phyloP scores from a whole-genome alignment of 1,140 invertebrate genomes.

The Helicoverpa armigera region DNA sequence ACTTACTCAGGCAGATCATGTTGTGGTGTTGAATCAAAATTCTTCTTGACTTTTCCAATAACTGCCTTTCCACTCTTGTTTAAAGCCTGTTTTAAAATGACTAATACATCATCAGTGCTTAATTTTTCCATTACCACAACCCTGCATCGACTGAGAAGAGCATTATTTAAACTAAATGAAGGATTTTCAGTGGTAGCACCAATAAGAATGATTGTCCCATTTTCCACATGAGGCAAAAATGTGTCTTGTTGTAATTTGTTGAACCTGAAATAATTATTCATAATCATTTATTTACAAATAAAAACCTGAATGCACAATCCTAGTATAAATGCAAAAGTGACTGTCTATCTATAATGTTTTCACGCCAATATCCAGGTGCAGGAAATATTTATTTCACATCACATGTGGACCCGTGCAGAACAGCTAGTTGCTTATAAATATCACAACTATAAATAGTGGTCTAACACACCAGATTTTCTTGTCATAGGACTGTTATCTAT shows the following conservation, averaged over 20 bases:
- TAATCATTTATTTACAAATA: not conserved
- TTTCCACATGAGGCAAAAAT: conserved; percentile 93
- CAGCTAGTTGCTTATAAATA: no score
- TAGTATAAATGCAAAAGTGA: no score
- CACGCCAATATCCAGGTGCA: no score
- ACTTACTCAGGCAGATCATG: conserved; percentile 45
- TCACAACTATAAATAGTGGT: no score
- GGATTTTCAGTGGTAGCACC: conserved; percentile 97
- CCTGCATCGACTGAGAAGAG: conserved; percentile 92
- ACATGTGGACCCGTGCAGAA: no score
- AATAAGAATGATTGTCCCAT: conserved; percentile 92
- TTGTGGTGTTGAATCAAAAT: not conserved
- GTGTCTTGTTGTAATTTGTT: conserved; percentile 94
- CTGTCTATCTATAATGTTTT: no score
- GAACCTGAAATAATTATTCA: conserved; percentile 86
- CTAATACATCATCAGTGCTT: conserved; percentile 86
- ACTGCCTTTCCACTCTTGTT: conserved; percentile 66
- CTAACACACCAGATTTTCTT: no score
- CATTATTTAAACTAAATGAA: conserved; percentile 93
- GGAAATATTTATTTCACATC: no score
- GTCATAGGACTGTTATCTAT: no score
- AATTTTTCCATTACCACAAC: conserved; percentile 93
- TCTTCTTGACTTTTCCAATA: conserved; percentile 54
- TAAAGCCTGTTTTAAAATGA: conserved; percentile 89
- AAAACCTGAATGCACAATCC: not conserved